These are phyloP conservation scores for Oxyruncus cristatus DNA, from an alignment of 2,113 vertebrate genomes.

Conservation along the genomic window DNA sequence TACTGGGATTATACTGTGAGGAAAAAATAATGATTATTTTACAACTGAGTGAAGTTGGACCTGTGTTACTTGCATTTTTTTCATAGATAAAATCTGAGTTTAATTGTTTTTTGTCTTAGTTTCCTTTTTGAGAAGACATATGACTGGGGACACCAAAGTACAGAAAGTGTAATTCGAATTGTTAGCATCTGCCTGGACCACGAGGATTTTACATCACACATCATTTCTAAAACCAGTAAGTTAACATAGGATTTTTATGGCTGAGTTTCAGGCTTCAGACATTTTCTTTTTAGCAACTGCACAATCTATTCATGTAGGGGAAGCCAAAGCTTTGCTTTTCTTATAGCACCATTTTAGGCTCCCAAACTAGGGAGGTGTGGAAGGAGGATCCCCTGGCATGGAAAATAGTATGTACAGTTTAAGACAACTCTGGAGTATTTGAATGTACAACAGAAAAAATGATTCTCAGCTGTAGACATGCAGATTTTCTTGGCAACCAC, in stretches of 20 bases:
- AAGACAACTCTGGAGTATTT: neutral
- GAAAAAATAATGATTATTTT: neutral
- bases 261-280: neutral
- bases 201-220: neutral
- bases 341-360: neutral
- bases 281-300: neutral
- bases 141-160: neutral
- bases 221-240: neutral
- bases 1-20: neutral
- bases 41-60: neutral
- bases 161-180: neutral
- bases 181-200: neutral
- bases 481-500: neutral
- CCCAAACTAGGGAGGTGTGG: neutral
- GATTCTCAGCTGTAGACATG: fast-evolving
- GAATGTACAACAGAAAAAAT: neutral
- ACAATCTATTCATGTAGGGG: neutral
- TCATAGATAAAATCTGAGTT: neutral
- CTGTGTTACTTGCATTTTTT: neutral
- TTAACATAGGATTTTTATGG: neutral
- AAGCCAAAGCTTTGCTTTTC: neutral
- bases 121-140: neutral
- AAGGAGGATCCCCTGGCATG: neutral
- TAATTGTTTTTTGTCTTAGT: neutral
- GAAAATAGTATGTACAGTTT: neutral